Conservation (phyloP, 2,888 invertebrate genomes). For the Erebia epiphron region DNA sequence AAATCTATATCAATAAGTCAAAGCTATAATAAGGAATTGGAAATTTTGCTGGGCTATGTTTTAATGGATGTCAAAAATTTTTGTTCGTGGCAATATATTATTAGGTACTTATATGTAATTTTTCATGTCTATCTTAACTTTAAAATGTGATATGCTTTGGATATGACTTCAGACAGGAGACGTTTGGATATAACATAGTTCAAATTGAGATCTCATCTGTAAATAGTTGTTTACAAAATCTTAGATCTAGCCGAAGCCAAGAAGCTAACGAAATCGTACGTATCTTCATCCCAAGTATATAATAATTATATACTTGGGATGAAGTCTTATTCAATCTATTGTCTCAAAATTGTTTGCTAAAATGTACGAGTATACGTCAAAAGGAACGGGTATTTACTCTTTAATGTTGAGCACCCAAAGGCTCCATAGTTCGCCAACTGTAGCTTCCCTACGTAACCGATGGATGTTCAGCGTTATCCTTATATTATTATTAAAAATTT, state of each 20-base stretch:
- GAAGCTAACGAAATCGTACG: conserved; percentile 64
- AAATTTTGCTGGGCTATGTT: neutral
- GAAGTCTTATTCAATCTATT: conserved; percentile 30
- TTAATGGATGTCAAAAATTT: neutral
- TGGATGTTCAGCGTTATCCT: conserved; percentile 19
- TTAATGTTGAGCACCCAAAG: conserved; percentile 10
- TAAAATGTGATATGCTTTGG: conserved; percentile 74
- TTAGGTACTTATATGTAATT: neutral
- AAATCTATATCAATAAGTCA: neutral
- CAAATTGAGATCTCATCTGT: conserved; percentile 81
- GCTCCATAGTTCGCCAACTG: neutral
- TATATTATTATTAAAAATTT: no score
- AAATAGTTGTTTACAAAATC: conserved; percentile 75
- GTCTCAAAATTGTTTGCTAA: conserved; percentile 17
- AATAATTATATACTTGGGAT: conserved; percentile 23
- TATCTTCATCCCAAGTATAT: conserved; percentile 17
- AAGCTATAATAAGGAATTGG: neutral
- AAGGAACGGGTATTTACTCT: conserved; percentile 25
- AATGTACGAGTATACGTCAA: conserved; percentile 32
- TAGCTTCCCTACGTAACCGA: neutral
- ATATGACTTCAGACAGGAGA: conserved; percentile 60
- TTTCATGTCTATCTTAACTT: conserved; percentile 52
- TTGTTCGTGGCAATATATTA: neutral
- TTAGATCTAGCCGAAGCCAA: conserved; percentile 78
- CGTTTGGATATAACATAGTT: conserved; percentile 76